phyloP scores from a whole-genome alignment of 2,113 vertebrate genomes.

The Paramisgurnus dabryanus region DNA sequence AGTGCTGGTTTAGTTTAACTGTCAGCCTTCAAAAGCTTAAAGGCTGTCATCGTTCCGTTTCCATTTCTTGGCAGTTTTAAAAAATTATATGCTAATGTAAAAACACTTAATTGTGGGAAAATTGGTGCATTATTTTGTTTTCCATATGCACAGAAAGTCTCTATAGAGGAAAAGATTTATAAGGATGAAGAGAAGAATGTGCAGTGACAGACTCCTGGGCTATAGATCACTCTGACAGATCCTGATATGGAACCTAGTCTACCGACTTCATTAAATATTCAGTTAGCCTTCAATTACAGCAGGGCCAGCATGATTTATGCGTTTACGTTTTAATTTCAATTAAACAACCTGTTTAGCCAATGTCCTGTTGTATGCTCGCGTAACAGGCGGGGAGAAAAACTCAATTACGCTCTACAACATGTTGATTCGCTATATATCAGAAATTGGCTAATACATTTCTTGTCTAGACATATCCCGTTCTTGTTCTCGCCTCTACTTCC shows the following conservation, averaged over 20 bases:
- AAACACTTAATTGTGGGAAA: constrained; percentile 14
- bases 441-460: constrained; percentile 71
- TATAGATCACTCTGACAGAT: constrained; percentile 71
- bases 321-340: constrained; percentile 77
- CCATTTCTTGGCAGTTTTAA: not conserved
- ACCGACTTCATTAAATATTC: constrained; percentile 66
- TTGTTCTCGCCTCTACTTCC: constrained; percentile 56
- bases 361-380: constrained; percentile 63
- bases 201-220: constrained; percentile 49
- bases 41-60: not conserved
- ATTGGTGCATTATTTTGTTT: not conserved
- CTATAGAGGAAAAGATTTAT: not conserved
- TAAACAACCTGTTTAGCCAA: constrained; percentile 58
- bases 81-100: not conserved
- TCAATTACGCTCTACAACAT: constrained; percentile 67
- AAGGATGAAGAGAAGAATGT: constrained; percentile 11
- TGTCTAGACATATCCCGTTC: constrained; percentile 70
- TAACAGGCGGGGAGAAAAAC: constrained; percentile 61
- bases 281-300: constrained; percentile 71
- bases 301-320: constrained; percentile 72
- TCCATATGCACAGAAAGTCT: not conserved
- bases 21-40: not conserved
- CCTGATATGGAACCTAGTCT: constrained; percentile 65
- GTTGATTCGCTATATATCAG: constrained; percentile 47
- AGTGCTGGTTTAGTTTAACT: constrained; percentile 6